Evolutionary conservation across 2,113 vertebrate species (phyloP), one percentile per base, ranked within the genome.

Genomic region (Ailurus styani): DNA sequence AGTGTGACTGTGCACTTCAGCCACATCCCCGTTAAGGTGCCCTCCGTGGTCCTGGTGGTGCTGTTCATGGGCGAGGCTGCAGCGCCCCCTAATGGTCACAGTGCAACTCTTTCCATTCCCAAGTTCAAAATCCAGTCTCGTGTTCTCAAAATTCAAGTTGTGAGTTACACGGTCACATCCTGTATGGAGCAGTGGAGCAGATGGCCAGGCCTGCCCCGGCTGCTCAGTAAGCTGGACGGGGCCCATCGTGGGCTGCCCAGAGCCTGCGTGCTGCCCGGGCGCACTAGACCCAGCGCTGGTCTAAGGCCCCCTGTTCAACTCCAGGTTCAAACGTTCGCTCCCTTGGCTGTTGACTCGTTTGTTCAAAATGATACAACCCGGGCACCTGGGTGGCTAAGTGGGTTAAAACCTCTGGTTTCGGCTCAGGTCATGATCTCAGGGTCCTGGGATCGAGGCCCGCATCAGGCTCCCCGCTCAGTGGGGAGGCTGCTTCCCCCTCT

Each of bases 1-100:
- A 18, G 5, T 1, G 25, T 12, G 6, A 10, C 81, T 21, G 1
- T 12, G 42, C 50, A 27, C 40, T 20, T 25, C 8, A 6, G 66
- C 13, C 2, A 11, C 84, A 23, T 17, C 18, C 55, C 52, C 37
- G 60, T 2, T 18, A n/a, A 17, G 20, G 47, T 0, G 50, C 6
- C 50, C 20, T 14, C 4, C 2, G 9, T 0, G 7, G 40, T 11
- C 20, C 2, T 7, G 5, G 10, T 0, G 0, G 1, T 8, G 62
- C 3, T 17, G 31, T 1, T 75, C 23, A 18, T 0, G 0, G 25
- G 57, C 4, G 14, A 27, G 70, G n/a, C 72, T 52, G 29, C 50
- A 82, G 96, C 18, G 5, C 93, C 95, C 95, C 45, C 97, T 97
- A 21, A 6, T 6, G 97, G 94, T 82, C 75, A 37, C 10, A 1